phyloP scores from a whole-genome alignment of 2,888 invertebrate species.

The Abrostola tripartita region DNA sequence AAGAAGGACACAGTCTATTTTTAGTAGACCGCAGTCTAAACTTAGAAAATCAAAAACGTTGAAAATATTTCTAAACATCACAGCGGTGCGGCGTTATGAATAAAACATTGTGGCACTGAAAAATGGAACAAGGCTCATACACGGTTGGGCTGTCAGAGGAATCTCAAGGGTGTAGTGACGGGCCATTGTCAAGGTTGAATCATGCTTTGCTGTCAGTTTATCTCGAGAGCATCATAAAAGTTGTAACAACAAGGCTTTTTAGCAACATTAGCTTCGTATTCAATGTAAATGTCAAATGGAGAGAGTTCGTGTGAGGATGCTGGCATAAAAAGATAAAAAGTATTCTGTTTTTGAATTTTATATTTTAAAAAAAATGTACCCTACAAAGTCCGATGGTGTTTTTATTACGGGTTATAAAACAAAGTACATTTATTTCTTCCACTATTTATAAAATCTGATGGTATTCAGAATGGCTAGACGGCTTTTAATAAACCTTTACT shows the following conservation, averaged over 20 bases:
- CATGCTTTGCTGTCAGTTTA: conserved; percentile 13
- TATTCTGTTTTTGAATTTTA: neutral
- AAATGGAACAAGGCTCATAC: conserved; percentile 47
- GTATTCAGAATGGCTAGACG: too few relatives aligned
- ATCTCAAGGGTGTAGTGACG: conserved; percentile 40
- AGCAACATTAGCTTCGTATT: conserved; percentile 16
- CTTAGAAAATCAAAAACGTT: conserved; percentile 1
- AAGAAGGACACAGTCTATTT: neutral
- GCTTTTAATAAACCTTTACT: too few relatives aligned
- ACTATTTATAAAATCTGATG: too few relatives aligned
- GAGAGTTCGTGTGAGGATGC: neutral
- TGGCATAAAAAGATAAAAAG: neutral
- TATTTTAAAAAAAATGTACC: neutral
- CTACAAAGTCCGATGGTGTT: neutral
- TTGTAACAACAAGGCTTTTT: conserved; percentile 22
- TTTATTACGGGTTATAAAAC: too few relatives aligned
- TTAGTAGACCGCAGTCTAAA: neutral
- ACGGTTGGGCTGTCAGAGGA: conserved; percentile 25
- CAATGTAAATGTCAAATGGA: conserved; percentile 1
- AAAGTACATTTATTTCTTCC: too few relatives aligned
- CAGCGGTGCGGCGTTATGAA: conserved; percentile 21
- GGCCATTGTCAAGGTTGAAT: conserved; percentile 35
- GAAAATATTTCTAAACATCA: conserved; percentile 14
- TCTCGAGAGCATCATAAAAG: conserved; percentile 17
- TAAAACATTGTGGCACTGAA: conserved; percentile 27